phyloP scores from a whole-genome alignment of 2,888 invertebrate genomes.

The Eristalis arbustorum region DNA sequence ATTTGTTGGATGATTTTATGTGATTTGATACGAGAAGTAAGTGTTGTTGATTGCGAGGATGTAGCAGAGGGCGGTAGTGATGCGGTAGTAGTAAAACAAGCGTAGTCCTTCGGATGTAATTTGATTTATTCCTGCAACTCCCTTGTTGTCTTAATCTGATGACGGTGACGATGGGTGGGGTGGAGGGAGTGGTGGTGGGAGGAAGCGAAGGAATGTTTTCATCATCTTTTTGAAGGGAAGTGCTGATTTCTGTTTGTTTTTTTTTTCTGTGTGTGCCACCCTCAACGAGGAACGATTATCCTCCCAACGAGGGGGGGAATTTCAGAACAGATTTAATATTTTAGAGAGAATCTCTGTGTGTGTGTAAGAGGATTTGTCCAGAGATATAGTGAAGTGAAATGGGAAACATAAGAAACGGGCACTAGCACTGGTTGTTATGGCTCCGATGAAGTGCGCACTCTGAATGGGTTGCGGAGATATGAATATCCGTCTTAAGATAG shows the following conservation, averaged over 20 bases:
- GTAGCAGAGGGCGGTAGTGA: neutral
- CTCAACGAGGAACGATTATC: too few relatives aligned
- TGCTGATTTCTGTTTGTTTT: neutral
- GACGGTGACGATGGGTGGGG: neutral
- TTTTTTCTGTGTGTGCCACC: neutral
- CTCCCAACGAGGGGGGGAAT: neutral
- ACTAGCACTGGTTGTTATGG: neutral
- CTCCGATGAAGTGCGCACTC: neutral
- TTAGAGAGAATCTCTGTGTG: neutral
- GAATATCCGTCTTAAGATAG: neutral
- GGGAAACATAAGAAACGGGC: neutral
- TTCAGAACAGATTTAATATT: neutral
- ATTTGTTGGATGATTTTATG: constrained; percentile 52
- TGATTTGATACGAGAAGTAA: constrained; percentile 50
- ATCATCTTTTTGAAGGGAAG: neutral
- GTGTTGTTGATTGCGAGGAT: constrained; percentile 70
- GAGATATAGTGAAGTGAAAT: neutral
- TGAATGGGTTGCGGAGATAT: neutral
- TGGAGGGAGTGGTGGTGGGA: too few relatives aligned
- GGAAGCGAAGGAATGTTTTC: neutral
- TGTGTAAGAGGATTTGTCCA: neutral
- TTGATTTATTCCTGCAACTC: constrained; percentile 35
- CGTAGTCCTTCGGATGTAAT: constrained; percentile 13
- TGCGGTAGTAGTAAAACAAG: neutral
- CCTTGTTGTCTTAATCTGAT: constrained; percentile 4